Evolutionary conservation across 2,113 vertebrate genomes (phyloP).

Genomic region (Piaya cayana): DNA sequence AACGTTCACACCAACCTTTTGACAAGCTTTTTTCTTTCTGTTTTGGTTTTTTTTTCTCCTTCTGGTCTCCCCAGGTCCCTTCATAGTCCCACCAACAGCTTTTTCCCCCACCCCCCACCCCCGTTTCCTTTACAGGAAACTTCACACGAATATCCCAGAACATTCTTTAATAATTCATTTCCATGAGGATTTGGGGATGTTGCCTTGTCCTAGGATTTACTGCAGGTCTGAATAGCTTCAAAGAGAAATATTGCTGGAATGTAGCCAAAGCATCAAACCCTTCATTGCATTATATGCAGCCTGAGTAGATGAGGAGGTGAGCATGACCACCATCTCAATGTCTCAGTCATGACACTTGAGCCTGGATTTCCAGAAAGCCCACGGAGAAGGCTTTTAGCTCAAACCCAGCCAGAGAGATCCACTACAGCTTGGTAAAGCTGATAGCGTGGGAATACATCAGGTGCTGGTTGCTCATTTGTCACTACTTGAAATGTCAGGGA

Average conservation of each 20-base stretch:
- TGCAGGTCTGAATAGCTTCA: not conserved
- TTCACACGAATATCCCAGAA: conserved; percentile 14
- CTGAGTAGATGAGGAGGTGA: not conserved
- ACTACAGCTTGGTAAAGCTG: not conserved
- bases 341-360: not conserved
- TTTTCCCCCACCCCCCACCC: too few species aligned
- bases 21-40: not conserved
- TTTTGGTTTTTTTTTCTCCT: not conserved
- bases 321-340: not conserved
- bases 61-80: not conserved
- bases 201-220: not conserved
- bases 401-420: not conserved
- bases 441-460: accelerated
- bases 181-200: not conserved
- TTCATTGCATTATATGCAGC: not conserved
- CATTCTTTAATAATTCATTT: conserved; percentile 52
- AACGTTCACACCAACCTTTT: not conserved
- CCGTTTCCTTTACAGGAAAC: not conserved
- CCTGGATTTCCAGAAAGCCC: not conserved
- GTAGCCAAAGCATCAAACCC: not conserved
- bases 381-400: not conserved
- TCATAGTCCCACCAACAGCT: not conserved
- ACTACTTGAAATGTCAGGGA: accelerated
- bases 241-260: not conserved
- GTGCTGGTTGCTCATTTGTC: not conserved